Evolutionary conservation across 92 coral and sea anemone genomes (phyloP).

Genomic region (Porites lobata): DNA sequence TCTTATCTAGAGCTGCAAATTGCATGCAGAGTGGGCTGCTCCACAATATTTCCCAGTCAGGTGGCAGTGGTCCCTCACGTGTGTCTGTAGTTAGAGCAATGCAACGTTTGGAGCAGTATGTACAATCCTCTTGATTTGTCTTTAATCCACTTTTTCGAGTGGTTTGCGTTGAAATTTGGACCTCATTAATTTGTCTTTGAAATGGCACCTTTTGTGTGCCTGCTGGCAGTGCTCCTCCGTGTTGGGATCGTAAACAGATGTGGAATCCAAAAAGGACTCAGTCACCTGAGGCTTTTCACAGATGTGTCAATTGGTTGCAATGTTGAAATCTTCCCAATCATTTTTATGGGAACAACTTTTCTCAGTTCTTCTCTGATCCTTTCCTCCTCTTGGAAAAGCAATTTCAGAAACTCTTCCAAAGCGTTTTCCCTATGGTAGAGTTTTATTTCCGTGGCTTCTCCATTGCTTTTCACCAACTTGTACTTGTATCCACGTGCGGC

Average conservation of each 20-base stretch:
- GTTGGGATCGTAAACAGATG: background rate
- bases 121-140: too few relatives aligned
- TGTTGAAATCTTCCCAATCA: background rate
- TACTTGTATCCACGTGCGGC: background rate
- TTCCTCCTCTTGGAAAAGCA: background rate
- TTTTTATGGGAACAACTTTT: background rate
- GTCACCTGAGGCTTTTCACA: background rate
- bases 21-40: too few relatives aligned
- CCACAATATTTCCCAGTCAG: too few relatives aligned
- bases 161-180: background rate
- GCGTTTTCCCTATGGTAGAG: background rate
- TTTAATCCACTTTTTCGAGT: background rate
- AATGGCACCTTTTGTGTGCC: background rate
- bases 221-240: background rate
- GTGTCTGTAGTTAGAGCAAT: too few relatives aligned
- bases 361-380: background rate
- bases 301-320: background rate
- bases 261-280: conserved; percentile 3
- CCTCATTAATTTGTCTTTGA: background rate
- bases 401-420: background rate
- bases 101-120: too few relatives aligned
- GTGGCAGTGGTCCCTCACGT: too few relatives aligned
- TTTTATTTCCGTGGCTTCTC: background rate
- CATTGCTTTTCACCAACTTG: background rate
- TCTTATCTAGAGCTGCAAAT: too few relatives aligned